Conservation (phyloP, 2,797 vertebrate genomes). For the Distichodus sexfasciatus region DNA sequence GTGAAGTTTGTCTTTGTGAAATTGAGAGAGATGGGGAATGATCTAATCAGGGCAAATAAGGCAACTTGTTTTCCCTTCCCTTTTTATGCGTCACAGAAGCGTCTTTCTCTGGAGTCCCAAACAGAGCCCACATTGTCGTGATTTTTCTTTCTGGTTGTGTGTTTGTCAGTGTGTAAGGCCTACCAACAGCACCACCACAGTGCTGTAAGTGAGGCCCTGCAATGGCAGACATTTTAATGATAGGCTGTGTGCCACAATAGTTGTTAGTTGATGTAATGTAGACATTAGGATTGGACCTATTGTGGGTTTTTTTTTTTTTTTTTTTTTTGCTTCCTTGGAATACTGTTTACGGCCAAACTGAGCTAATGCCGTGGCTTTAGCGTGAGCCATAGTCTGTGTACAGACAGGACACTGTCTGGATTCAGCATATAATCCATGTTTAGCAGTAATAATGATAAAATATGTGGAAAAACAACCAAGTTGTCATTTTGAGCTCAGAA, state of each 20-base stretch:
- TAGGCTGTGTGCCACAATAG: conserved; percentile 8
- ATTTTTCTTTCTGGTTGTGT: conserved; percentile 25
- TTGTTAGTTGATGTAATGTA: conserved; percentile 38
- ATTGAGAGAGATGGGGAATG: conserved; percentile 7
- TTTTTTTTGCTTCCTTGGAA: conserved; percentile 11
- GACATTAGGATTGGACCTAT: neutral
- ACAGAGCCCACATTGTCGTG: conserved; percentile 38
- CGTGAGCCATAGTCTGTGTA: neutral
- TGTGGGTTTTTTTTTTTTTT: no score
- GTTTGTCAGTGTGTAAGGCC: neutral
- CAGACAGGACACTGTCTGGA: neutral
- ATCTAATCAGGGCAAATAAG: conserved; percentile 37
- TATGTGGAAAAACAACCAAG: no score
- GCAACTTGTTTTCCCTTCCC: conserved; percentile 41
- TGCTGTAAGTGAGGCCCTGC: conserved; percentile 36
- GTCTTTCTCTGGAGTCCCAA: conserved; percentile 57
- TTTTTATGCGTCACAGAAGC: conserved; percentile 42
- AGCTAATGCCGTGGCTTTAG: neutral
- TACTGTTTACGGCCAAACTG: conserved; percentile 2
- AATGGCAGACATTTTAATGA: conserved; percentile 61
- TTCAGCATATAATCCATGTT: neutral
- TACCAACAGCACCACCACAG: neutral
- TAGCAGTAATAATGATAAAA: no score
- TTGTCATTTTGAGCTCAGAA: no score
- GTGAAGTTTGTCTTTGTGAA: no score